Conservation (phyloP, 2,113 vertebrate genomes). For the Emydocephalus ijimae region DNA sequence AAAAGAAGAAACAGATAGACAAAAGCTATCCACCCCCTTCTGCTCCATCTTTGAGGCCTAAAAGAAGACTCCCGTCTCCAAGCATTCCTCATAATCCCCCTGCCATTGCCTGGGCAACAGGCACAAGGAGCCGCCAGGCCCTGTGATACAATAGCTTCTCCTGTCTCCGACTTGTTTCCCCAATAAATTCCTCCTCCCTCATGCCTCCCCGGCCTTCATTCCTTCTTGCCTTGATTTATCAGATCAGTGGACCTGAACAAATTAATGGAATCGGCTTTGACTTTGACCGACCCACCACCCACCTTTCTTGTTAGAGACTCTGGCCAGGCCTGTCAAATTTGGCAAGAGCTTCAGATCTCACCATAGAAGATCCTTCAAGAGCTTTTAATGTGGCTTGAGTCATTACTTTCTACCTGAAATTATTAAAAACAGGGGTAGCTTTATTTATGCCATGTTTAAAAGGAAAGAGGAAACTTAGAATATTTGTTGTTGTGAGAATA, state of each 20-base stretch:
- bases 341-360: conserved; percentile 34
- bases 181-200: conserved; percentile 32
- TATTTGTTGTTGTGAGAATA: background rate
- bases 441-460: background rate
- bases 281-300: background rate
- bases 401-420: conserved; percentile 28
- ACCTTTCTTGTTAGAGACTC: conserved; percentile 31
- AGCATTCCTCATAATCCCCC: conserved; percentile 74
- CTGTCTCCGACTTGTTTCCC: conserved; percentile 60
- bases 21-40: conserved; percentile 75
- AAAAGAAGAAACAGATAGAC: conserved; percentile 67
- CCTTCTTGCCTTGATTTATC: background rate
- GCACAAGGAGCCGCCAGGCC: conserved; percentile 61
- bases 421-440: conserved; percentile 22
- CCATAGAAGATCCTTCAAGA: conserved; percentile 24
- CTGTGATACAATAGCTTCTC: conserved; percentile 58
- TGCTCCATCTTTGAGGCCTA: conserved; percentile 70
- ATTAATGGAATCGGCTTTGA: conserved; percentile 34
- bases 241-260: background rate
- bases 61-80: conserved; percentile 69
- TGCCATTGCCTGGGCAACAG: conserved; percentile 79
- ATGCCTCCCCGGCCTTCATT: rapidly evolving
- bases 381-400: conserved; percentile 32
- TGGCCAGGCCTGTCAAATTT: background rate
- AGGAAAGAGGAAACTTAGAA: background rate